Evolutionary conservation across 2,797 vertebrate species (phyloP), one percentile per base, ranked within the genome.

Genomic region (Cossypha caffra): DNA sequence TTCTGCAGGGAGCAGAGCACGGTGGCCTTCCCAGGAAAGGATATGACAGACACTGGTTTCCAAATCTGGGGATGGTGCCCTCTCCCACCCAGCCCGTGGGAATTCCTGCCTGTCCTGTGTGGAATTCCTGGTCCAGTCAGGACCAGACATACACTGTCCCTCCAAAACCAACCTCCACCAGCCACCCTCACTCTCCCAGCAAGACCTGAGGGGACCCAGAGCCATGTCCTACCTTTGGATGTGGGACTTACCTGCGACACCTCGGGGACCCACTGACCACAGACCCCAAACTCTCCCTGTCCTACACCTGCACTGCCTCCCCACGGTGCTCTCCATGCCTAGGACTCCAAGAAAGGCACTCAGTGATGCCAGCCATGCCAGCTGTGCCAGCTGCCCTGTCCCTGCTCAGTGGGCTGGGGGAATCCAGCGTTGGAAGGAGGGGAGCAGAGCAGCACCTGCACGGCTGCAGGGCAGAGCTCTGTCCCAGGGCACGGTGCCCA

Each of bases 361-460:
- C 10, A 6, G 37, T 42, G 72, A n/a, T 59, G 82, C 62, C 72
- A 57, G 59, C 25, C 11, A 9, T 40, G 33, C 58, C 58, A 57
- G 59, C 25, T 9, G 10, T 48, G 33, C 58, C 57, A 73, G 33
- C 52, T 35, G 28, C 31, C 37, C 75, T 21, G 47, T 24, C 52
- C 55, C 54, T 58, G 59, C 71, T 52, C 68, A 14, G 28, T 0
- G 3, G 20, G 25, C 31, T 8, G 28, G 28, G 37, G 16, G 51
- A 76, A 51, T 13, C 25, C n/a, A 55, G n/a, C 0, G 0, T 1
- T n/a, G 52, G 68, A 50, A 50, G 16, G 33, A 61, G 18, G 40
- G 37, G 52, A 87, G 51, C 35, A 57, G 59, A 80, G 43, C 38
- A 62, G 25, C 71, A 13, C 12, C 33, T 11, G n/a, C 45, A 3